Evolutionary conservation across 2,888 invertebrate genomes (phyloP).

Genomic region (Brachypterus glaber): DNA sequence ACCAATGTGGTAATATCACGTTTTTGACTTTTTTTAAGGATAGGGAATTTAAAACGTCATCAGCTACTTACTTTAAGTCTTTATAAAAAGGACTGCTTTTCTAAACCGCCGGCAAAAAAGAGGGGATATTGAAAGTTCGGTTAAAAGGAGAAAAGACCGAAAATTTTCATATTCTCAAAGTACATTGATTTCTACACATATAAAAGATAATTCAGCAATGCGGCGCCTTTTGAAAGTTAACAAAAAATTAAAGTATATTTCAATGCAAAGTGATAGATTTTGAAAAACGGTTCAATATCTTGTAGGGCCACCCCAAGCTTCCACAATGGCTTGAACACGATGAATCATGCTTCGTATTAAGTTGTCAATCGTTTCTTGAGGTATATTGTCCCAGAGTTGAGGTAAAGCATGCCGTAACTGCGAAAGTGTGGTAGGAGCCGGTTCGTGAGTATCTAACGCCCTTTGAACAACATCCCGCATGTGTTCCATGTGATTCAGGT

Average conservation of each 20-base stretch:
- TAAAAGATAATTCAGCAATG: neutral
- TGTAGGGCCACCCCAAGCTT: neutral
- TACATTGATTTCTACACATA: neutral
- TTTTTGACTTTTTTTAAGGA: no score
- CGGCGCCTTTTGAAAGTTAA: neutral
- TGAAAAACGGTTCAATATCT: neutral
- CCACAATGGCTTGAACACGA: neutral
- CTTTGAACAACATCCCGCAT: constrained; percentile 11
- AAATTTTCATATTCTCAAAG: neutral
- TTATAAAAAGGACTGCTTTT: no score
- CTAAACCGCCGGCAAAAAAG: neutral
- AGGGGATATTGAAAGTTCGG: neutral
- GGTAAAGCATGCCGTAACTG: constrained; percentile 10
- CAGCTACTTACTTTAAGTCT: no score
- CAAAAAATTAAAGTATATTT: neutral
- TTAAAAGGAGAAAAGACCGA: neutral
- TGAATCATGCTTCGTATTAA: constrained; percentile 10
- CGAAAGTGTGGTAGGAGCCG: constrained; percentile 8
- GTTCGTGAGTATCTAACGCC: constrained; percentile 9
- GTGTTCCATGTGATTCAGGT: constrained; percentile 10
- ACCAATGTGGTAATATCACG: no score
- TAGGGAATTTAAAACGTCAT: no score
- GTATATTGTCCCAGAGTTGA: constrained; percentile 12
- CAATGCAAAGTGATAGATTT: neutral
- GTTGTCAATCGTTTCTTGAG: constrained; percentile 12